Evolutionary conservation across 37 sponge, comb jelly and placozoan genomes (phyloP), one percentile per base, ranked within the genome.

Genomic region (Beroe ovata): DNA sequence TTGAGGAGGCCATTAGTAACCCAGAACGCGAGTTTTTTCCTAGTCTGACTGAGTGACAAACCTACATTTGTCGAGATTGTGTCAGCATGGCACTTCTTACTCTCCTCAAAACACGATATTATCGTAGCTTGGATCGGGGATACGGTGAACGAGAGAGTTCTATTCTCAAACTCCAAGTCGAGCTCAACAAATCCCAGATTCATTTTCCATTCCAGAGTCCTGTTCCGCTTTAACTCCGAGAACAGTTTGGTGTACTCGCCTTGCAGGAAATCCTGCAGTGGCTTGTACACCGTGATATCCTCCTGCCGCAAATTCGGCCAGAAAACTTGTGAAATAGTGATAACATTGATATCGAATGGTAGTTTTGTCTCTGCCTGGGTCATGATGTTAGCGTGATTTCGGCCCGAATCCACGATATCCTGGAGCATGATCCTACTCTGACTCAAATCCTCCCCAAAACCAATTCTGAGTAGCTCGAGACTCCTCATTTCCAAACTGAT

Each of bases 351-450:
- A 29, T 92, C 90, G 19, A 89, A 64, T 32, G 38, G 42, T 26
- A 22, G 37, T 58, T 39, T 64, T 39, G 20, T 62, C 61, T 39
- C 89, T 25, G 22, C 60, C 60, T 91, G 36, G 14, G 25, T 33
- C 21, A 37, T 38, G 20, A 92, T 77, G 33, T 39, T 69, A 16
- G 89, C 54, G 39, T 94, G 92, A 47, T 93, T 92, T 37, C 96
- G 90, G 6, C 91, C 71, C 20, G 99, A 97, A 59, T 94, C 95
- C 0, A 89, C 93, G 60, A 97, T 88, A 42, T 97, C 99, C 35
- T 95, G 94, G 35, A 97, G 36, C 99, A 97, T 97, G 39, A 97
- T 94, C 60, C 94, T 93, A 93, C 99, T 95, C 38, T 91, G 89
- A 20, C 91, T 89, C 35, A 97, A 91, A 40, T 94, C 92, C 38